These are phyloP conservation scores for Bombus difficillimus DNA, from an alignment of 1,140 invertebrate genomes.

Conservation along the genomic window DNA sequence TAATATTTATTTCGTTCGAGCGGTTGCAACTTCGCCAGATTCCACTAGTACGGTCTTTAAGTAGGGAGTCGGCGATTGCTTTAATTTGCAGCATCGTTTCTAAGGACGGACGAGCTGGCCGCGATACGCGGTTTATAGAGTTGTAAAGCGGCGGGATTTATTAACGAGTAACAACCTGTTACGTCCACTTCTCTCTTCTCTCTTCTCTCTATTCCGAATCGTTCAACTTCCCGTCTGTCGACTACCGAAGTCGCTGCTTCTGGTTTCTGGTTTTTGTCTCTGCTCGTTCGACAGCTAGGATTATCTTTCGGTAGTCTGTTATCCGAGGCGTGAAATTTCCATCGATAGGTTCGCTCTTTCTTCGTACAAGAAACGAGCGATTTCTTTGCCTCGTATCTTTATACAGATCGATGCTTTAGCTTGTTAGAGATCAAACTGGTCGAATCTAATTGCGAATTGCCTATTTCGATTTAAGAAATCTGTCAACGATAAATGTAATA, in stretches of 20 bases:
- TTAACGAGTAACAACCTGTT: slow-evolving; percentile 42
- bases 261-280: neutral
- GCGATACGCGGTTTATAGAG: slow-evolving; percentile 20
- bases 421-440: no score
- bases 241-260: neutral
- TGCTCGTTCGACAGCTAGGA: no score
- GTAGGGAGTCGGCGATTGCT: slow-evolving; percentile 9
- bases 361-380: neutral
- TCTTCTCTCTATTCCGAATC: neutral
- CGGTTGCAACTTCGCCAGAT: slow-evolving; percentile 10
- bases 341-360: neutral
- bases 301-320: neutral
- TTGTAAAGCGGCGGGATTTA: slow-evolving; percentile 35
- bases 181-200: neutral
- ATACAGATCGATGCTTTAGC: neutral
- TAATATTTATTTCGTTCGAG: slow-evolving; percentile 60
- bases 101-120: neutral
- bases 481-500: no score
- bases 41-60: neutral
- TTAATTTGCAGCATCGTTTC: slow-evolving; percentile 38
- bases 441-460: no score
- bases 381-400: neutral
- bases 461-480: no score
- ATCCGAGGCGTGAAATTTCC: neutral
- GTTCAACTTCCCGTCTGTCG: neutral